phyloP scores from a whole-genome alignment of 2,797 vertebrate species.

The Sebastes kiyomatsui region DNA sequence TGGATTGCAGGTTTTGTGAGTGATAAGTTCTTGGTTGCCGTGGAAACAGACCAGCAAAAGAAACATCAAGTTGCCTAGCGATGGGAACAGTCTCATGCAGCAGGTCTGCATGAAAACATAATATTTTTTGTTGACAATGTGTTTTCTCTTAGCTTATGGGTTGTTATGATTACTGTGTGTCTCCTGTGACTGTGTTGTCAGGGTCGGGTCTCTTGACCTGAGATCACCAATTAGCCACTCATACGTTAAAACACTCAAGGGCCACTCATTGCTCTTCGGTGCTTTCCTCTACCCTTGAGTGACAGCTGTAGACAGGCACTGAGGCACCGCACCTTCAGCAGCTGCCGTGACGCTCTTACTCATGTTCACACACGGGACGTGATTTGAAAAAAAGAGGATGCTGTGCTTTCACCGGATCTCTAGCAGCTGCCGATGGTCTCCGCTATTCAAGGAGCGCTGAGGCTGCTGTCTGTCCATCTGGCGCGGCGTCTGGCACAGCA shows the following conservation, averaged over 20 bases:
- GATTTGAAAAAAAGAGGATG: conserved; percentile 47
- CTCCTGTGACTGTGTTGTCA: not conserved
- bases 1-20: conserved; percentile 23
- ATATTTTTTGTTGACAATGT: not conserved
- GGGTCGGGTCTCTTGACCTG: conserved; percentile 1
- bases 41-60: conserved; percentile 63
- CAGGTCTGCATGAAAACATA: conserved; percentile 14
- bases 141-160: conserved; percentile 13
- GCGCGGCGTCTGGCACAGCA: conserved; percentile 3
- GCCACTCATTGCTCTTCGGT: not conserved
- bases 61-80: conserved; percentile 49
- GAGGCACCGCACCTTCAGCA: conserved; percentile 27
- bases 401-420: conserved; percentile 35
- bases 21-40: conserved; percentile 62
- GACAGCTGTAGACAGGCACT: conserved; percentile 59
- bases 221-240: not conserved
- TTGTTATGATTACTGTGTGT: conserved; percentile 17
- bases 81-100: conserved; percentile 16
- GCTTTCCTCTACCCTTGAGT: conserved; percentile 25
- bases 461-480: conserved; percentile 46
- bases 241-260: not conserved
- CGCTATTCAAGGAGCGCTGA: conserved; percentile 41
- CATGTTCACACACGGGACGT: conserved; percentile 40
- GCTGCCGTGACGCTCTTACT: conserved; percentile 45
- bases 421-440: conserved; percentile 56